Evolutionary conservation across 2,113 vertebrate species (phyloP), one percentile per base, ranked within the genome.

Genomic region (Kryptolebias marmoratus): DNA sequence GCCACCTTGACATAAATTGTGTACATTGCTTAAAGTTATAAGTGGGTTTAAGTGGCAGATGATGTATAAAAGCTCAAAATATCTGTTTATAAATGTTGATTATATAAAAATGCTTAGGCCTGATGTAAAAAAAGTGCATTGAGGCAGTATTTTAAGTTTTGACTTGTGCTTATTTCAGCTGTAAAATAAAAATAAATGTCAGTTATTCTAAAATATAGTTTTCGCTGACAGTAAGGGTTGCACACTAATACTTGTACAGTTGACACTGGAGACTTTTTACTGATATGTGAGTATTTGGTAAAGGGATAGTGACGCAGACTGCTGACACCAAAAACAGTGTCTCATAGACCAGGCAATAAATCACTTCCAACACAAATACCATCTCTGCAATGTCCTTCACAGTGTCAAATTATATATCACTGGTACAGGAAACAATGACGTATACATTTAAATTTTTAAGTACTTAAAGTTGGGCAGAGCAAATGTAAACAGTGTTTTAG

Each of bases 371-470:
- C 36, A 64, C 60, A 59, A 22, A 50, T 39, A 44, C 58, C 49
- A 70, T 82, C 61, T 50, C n/a, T 48, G 58, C 27, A 32, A n/a
- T 50, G 68, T 61, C 71, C 60, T 64, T 65, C 66, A 73, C 30
- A 27, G 15, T 60, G 48, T 68, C 36, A 47, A 8, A 47, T 56
- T 52, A n/a, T 50, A 65, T 50, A 65, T 45, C 55, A 30, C 11
- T 30, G 27, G 22, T 45, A 66, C 18, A 47, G 28, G 28, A 28
- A 22, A 13, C 45, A 57, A 36, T 68, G 32, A 66, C 0, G 1
- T 28, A n/a, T 45, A 45, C 31, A 10, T 3, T 31, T 58, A 15
- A 44, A 12, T 5, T 44, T 10, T 42, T 44, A 48, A 54, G 55
- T 12, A 32, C 61, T 22, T 12, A 28, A 72, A 63, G 5, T 16